Evolutionary conservation across 2,113 vertebrate species (phyloP).

Genomic region (Alligator sinensis): DNA sequence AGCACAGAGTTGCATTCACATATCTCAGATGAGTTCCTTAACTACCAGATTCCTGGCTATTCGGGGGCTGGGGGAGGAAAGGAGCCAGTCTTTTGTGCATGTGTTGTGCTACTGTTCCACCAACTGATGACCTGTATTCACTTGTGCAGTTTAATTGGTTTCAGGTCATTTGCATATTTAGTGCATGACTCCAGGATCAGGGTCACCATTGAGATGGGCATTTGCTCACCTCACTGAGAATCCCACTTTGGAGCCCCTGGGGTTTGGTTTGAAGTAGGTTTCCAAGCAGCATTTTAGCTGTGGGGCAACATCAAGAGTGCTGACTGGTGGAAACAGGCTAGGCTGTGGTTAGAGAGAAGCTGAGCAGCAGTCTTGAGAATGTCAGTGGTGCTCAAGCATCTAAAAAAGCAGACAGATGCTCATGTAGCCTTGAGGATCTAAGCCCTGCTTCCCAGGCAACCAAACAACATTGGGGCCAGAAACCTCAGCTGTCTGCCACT

Average conservation of each 20-base stretch:
- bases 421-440: rapidly evolving
- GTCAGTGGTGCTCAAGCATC: rapidly evolving
- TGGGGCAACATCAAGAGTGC: not conserved
- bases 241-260: rapidly evolving
- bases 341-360: not conserved
- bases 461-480: not conserved
- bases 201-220: too few relatives aligned
- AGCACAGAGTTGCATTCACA: too few relatives aligned
- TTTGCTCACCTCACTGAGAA: not conserved
- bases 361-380: not conserved
- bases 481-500: not conserved
- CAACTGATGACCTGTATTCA: too few relatives aligned
- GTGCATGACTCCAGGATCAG: too few relatives aligned
- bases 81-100: too few relatives aligned
- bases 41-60: too few relatives aligned
- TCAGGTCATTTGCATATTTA: too few relatives aligned
- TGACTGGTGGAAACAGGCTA: not conserved
- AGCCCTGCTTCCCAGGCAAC: not conserved
- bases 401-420: not conserved
- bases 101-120: too few relatives aligned
- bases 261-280: too few relatives aligned
- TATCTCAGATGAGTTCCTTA: too few relatives aligned
- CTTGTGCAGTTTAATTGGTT: too few relatives aligned
- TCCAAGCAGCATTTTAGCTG: not conserved
- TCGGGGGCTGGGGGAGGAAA: too few relatives aligned